phyloP scores from a whole-genome alignment of 2,888 invertebrate genomes.

The Cantharis rufa region DNA sequence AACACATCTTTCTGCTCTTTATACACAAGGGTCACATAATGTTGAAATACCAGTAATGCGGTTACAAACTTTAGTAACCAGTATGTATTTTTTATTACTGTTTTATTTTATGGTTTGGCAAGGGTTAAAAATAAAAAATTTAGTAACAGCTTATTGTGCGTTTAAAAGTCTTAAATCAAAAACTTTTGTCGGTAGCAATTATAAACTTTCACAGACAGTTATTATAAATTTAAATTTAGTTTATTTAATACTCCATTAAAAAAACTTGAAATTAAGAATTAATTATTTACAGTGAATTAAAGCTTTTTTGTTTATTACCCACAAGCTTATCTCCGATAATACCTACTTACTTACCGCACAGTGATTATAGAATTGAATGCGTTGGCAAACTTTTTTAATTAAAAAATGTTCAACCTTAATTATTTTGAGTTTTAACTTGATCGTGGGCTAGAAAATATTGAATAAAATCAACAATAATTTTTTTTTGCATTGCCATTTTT shows the following conservation, averaged over 20 bases:
- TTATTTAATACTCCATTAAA: not conserved
- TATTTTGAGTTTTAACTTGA: no score
- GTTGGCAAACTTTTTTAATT: not conserved
- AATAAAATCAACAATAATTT: no score
- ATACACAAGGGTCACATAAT: slow-evolving; percentile 38
- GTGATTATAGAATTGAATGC: not conserved
- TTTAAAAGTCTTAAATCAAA: slow-evolving; percentile 12
- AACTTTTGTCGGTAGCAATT: slow-evolving; percentile 6
- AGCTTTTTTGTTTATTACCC: not conserved
- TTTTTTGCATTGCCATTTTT: no score
- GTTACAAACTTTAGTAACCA: slow-evolving; percentile 38
- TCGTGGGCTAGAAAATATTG: no score
- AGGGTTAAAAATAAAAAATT: slow-evolving; percentile 20
- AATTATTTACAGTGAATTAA: not conserved
- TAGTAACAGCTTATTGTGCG: slow-evolving; percentile 16
- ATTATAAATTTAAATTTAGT: slow-evolving; percentile 1
- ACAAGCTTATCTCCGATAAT: not conserved
- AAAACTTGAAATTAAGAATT: not conserved
- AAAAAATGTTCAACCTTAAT: no score
- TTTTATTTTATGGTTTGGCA: slow-evolving; percentile 28
- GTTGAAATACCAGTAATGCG: slow-evolving; percentile 36
- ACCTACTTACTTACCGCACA: not conserved
- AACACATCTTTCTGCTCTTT: slow-evolving; percentile 29
- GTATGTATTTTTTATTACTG: slow-evolving; percentile 37
- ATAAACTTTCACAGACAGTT: not conserved